Base-by-base conservation (phyloP, 2,113 vertebrate genomes). In the Lagopus muta region DNA sequence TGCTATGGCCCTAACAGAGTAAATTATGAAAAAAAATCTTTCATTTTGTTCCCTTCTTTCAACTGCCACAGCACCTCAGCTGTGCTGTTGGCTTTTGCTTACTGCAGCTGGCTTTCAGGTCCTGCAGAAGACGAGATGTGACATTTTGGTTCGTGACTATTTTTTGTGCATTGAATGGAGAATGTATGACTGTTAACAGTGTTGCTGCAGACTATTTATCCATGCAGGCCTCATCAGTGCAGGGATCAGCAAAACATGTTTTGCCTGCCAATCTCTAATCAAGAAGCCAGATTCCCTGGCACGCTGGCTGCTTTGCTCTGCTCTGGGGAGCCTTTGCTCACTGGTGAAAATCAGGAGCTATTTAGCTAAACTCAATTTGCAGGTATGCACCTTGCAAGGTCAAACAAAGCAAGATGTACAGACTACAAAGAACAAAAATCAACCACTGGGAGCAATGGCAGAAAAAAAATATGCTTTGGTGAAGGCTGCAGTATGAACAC, bases 301-400 rank as follows among this genome's bases (percentile, higher is more conserved):
- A 18, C 10, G 1, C 48, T 62, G 64, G 67, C 47, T 19, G 89
- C 69, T 94, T 86, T 60, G 55, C 71, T 85, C 60, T 76, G 74
- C 94, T 89, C 75, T 58, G 55, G 71, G 58, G 85, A 92, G 45
- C 50, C 2, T 10, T 38, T 74, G 78, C 66, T 93, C 87, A 66
- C 45, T 91, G 72, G 64, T 91, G 91, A 92, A 94, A 88, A 92
- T 92, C 27, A 86, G 64, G 81, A 87, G 38, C 82, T 82, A 77
- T 85, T 94, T 88, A 89, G 60, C 82, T 65, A 87, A 91, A 91
- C 82, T 95, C 84, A 73, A 13, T 92, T 95, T 96, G 86, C 91
- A 93, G 91, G 71, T 89, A 76, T 27, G 52, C 81, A 82, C 64
- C 22, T 87, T 91, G 74, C 38, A 93, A 96, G 87, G 94, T 94